These are phyloP conservation scores for Harpegnathos saltator DNA, from an alignment of 1,140 invertebrate species.

Conservation along the genomic window DNA sequence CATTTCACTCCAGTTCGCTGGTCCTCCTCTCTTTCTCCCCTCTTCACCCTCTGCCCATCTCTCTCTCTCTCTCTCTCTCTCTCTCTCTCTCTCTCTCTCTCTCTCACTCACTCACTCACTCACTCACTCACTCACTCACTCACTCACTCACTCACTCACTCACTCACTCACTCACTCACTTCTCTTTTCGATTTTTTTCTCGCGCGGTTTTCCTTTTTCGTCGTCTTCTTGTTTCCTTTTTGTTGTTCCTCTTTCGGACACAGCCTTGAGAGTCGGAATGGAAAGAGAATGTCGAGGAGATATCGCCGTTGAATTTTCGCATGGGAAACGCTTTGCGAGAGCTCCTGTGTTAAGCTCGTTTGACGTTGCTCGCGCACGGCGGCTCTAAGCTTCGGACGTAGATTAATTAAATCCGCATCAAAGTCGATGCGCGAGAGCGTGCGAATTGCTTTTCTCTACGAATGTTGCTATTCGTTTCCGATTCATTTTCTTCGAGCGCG, in stretches of 20 bases:
- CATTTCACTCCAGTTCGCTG: slow-evolving; percentile 34
- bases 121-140: too few species aligned
- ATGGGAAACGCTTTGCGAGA: slow-evolving; percentile 51
- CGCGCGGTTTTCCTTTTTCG: neutral
- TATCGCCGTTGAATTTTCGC: slow-evolving; percentile 51
- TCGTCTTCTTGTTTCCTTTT: neutral
- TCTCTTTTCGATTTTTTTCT: slow-evolving; percentile 13
- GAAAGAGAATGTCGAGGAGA: slow-evolving; percentile 32
- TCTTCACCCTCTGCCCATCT: too few species aligned
- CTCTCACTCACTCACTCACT: too few species aligned
- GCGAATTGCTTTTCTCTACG: slow-evolving; percentile 57
- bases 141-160: too few species aligned
- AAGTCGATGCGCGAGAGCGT: slow-evolving; percentile 56
- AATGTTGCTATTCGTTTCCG: slow-evolving; percentile 57
- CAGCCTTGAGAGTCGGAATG: slow-evolving; percentile 14
- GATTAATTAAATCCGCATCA: slow-evolving; percentile 60
- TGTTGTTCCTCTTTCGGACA: too few species aligned
- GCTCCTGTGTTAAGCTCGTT: slow-evolving; percentile 55
- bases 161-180: neutral
- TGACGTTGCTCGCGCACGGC: slow-evolving; percentile 44
- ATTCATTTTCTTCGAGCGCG: slow-evolving; percentile 54
- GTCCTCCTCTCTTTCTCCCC: neutral
- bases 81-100: too few species aligned
- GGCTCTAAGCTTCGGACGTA: slow-evolving; percentile 46
- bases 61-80: too few species aligned